These are phyloP conservation scores for Thermophis baileyi DNA, from an alignment of 2,113 vertebrate species.

Conservation along the genomic window DNA sequence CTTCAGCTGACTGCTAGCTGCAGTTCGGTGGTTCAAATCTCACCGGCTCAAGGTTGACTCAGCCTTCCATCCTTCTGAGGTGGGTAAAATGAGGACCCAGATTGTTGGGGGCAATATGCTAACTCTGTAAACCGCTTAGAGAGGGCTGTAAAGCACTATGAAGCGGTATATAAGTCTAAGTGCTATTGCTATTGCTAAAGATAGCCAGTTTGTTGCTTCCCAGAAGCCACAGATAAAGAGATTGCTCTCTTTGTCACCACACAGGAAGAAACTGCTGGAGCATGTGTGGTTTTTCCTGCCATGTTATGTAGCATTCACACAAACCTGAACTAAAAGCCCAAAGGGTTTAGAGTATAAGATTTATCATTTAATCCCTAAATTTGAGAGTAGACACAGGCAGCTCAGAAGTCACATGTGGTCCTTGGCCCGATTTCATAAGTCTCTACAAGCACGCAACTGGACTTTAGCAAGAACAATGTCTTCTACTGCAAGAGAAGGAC, in stretches of 20 bases:
- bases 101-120: too few relatives aligned
- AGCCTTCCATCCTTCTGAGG: too few relatives aligned
- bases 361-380: background rate
- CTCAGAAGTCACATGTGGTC: background rate
- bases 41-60: too few relatives aligned
- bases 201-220: background rate
- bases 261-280: background rate
- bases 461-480: background rate
- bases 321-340: background rate
- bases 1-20: too few relatives aligned
- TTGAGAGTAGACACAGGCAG: background rate
- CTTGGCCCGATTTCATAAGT: background rate
- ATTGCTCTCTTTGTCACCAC: background rate
- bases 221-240: background rate
- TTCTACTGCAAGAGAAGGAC: background rate
- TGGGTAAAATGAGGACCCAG: too few relatives aligned
- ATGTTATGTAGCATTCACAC: background rate
- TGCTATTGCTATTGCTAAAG: too few relatives aligned
- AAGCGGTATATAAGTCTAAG: too few relatives aligned
- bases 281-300: background rate
- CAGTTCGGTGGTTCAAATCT: too few relatives aligned
- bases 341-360: background rate
- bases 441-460: background rate
- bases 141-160: too few relatives aligned
- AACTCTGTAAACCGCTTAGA: too few relatives aligned